Evolutionary conservation across 2,113 vertebrate species (phyloP), one percentile per base, ranked within the genome.

Genomic region (Cephalopterus ornatus): DNA sequence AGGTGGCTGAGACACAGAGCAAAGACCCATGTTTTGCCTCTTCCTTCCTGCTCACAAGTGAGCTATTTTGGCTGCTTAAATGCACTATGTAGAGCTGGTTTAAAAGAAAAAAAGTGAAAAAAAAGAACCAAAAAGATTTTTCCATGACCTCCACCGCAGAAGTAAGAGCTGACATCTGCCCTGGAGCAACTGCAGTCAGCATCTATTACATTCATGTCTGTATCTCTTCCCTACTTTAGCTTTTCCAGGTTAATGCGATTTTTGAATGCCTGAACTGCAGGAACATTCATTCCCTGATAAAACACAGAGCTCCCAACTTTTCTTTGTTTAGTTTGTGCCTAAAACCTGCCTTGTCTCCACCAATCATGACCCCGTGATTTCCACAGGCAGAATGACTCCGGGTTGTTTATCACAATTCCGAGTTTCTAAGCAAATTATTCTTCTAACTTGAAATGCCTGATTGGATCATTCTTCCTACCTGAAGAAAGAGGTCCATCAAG

Each of bases 241-340:
- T 96, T 96, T 96, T 95, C 49, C 95, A 95, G 92, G 95, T 92
- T 96, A 96, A 95, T 93, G 61, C 0, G 1, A 92, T 97, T 96
- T 93, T 89, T 14, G 6, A 89, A 83, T 88, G 89, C 89, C 78
- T 93, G 78, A 96, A 53, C 53, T 88, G 72, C 85, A 79, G 80
- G n/a, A 94, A 67, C 68, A 59, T 89, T 92, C 44, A 35, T 94
- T 95, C 61, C 42, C 39, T 88, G 70, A 83, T 67, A 90, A 91
- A 92, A 94, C 14, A 35, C 37, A 79, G 62, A 62, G 65, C 55
- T 92, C 66, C 35, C 81, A 89, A 73, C n/a, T 88, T 93, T 73
- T 85, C 70, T 87, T 94, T 11, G 1, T 86, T 95, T 89, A 50
- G 44, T 15, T 78, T 67, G 41, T 0, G 0, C 72, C 78, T 58